Conservation (phyloP, 1,140 invertebrate species). For the Tetramorium simillimum region DNA sequence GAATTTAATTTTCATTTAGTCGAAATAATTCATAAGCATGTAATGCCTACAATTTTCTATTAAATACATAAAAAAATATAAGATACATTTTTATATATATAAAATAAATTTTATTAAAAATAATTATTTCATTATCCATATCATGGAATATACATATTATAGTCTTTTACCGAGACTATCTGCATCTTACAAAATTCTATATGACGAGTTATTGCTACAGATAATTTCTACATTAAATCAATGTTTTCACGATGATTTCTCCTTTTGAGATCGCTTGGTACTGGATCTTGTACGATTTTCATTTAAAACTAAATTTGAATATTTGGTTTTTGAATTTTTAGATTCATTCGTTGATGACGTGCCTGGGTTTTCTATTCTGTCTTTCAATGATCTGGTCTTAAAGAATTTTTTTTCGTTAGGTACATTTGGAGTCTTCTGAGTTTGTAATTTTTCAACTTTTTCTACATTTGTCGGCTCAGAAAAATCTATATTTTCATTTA, state of each 20-base stretch:
- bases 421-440: background rate
- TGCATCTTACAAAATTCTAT: too few relatives aligned
- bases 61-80: background rate
- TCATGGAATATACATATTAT: too few relatives aligned
- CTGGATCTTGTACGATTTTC: background rate
- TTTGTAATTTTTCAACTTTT: background rate
- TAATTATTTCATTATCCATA: too few relatives aligned
- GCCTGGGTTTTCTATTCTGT: background rate
- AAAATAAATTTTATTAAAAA: too few relatives aligned
- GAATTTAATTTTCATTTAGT: too few relatives aligned
- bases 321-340: background rate
- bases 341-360: background rate
- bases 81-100: too few relatives aligned
- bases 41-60: too few relatives aligned
- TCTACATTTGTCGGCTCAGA: background rate
- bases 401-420: slow-evolving; percentile 10
- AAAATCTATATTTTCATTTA: background rate
- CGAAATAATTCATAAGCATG: too few relatives aligned
- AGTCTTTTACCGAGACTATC: too few relatives aligned
- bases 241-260: background rate
- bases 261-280: background rate
- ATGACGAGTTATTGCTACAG: too few relatives aligned
- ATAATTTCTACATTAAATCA: too few relatives aligned
- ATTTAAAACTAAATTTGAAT: background rate
- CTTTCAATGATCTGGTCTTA: background rate